phyloP scores from a whole-genome alignment of 2,888 invertebrate species.

The Xylota sylvarum region DNA sequence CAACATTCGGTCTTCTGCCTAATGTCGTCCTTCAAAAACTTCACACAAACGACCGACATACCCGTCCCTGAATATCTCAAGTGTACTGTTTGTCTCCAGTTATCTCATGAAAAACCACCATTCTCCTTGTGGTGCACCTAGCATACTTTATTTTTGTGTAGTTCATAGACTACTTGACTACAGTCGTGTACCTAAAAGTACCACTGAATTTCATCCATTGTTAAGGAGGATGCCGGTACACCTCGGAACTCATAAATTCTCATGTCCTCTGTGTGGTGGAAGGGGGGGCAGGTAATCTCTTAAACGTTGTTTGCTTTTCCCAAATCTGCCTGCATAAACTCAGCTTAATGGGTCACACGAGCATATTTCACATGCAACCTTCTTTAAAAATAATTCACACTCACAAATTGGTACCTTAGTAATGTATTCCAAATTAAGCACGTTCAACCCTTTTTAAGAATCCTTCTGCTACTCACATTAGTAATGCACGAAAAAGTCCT shows the following conservation, averaged over 20 bases:
- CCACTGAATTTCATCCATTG: background rate
- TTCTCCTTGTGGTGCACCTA: background rate
- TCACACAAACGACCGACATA: too few relatives aligned
- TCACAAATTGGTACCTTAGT: conserved; percentile 35
- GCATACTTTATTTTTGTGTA: background rate
- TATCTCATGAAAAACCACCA: background rate
- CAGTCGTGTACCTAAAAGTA: conserved; percentile 11
- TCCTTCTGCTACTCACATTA: conserved; percentile 24
- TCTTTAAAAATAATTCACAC: conserved; percentile 32
- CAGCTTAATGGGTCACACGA: conserved; percentile 36
- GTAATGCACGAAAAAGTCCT: conserved; percentile 50
- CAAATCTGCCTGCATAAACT: conserved; percentile 42
- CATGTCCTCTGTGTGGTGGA: background rate
- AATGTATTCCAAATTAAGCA: conserved; percentile 42
- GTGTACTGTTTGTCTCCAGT: background rate
- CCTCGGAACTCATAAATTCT: conserved; percentile 38
- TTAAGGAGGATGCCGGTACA: background rate
- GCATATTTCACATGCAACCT: conserved; percentile 29
- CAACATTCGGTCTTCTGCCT: too few relatives aligned
- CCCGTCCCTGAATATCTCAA: too few relatives aligned
- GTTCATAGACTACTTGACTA: conserved; percentile 14
- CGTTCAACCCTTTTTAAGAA: conserved; percentile 29
- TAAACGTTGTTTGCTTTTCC: conserved; percentile 26
- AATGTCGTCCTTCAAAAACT: too few relatives aligned
- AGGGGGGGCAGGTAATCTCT: conserved; percentile 2